phyloP scores from a whole-genome alignment of 1,140 invertebrate species.

The Brachystomella parvula region DNA sequence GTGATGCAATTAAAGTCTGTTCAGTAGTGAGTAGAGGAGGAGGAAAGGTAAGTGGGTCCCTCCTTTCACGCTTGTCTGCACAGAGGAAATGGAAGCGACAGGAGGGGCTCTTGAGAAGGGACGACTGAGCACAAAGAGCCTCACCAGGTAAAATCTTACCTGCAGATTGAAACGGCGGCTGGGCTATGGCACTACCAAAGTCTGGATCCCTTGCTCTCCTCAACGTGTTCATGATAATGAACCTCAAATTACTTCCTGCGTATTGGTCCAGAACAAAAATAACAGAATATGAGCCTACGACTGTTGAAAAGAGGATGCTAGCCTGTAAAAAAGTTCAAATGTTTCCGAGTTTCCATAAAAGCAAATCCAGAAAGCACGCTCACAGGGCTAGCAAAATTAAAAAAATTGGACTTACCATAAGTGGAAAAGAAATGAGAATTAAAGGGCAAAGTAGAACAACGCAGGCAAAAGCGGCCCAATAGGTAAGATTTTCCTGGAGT shows the following conservation, averaged over 20 bases:
- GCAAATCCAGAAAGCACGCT: conserved; percentile 4
- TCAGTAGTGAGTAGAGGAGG: background rate
- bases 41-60: background rate
- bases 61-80: background rate
- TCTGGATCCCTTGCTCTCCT: conserved; percentile 50
- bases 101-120: background rate
- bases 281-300: conserved; percentile 56
- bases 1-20: no score
- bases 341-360: no score
- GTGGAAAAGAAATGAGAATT: conserved; percentile 47
- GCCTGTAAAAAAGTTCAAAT: conserved; percentile 44
- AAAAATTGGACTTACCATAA: conserved; percentile 39
- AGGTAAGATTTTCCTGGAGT: conserved; percentile 51
- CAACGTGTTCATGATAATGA: conserved; percentile 59
- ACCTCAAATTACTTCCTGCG: conserved; percentile 56
- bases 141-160: conserved; percentile 19
- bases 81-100: background rate
- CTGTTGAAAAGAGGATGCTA: conserved; percentile 54
- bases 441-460: conserved; percentile 49
- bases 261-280: conserved; percentile 57
- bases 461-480: conserved; percentile 53
- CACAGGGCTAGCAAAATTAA: background rate
- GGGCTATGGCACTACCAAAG: conserved; percentile 53
- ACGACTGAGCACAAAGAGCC: background rate
- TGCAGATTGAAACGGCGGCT: conserved; percentile 48